Conservation (phyloP, 2,888 invertebrate species). For the Hypolimnas misippus region DNA sequence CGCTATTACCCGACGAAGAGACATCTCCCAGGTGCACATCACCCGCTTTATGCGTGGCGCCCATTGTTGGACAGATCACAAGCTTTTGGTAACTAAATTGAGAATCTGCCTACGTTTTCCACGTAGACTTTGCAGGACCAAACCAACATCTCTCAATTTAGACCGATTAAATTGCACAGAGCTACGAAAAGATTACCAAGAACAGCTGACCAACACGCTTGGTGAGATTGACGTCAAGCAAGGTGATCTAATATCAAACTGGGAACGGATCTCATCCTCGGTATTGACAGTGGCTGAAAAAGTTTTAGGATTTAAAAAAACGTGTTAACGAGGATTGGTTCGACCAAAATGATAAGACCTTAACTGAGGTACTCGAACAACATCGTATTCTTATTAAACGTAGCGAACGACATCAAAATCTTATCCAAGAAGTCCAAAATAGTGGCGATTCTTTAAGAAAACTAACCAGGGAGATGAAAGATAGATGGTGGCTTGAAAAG, state of each 20-base stretch:
- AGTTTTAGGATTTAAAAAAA: constrained; percentile 18
- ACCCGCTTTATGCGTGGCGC: constrained; percentile 43
- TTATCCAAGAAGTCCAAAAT: constrained; percentile 4
- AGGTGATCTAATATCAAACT: too few species aligned
- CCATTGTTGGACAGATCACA: constrained; percentile 43
- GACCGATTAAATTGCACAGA: constrained; percentile 11
- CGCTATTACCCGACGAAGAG: constrained; percentile 35
- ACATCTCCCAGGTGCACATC: constrained; percentile 39
- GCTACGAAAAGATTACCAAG: constrained; percentile 4
- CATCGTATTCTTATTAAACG: constrained; percentile 16
- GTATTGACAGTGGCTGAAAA: too few species aligned
- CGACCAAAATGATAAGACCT: constrained; percentile 28
- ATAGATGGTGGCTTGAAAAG: constrained; percentile 39
- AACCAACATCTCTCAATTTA: constrained; percentile 12
- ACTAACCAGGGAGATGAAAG: constrained; percentile 23
- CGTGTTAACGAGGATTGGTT: constrained; percentile 30
- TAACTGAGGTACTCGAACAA: constrained; percentile 9
- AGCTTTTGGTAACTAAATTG: constrained; percentile 39
- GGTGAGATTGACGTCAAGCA: too few species aligned
- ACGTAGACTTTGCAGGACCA: constrained; percentile 12
- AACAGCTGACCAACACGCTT: background rate
- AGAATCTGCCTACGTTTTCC: constrained; percentile 22
- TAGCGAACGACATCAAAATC: background rate
- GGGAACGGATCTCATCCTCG: too few species aligned
- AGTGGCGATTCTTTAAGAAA: constrained; percentile 12